A percentile compares a stretch with the other conserved stretches of the same genome.
These are phyloP conservation scores for Parazoanthus darwini DNA, from an alignment of 92 coral and sea anemone genomes.

Conservation along the genomic window DNA sequence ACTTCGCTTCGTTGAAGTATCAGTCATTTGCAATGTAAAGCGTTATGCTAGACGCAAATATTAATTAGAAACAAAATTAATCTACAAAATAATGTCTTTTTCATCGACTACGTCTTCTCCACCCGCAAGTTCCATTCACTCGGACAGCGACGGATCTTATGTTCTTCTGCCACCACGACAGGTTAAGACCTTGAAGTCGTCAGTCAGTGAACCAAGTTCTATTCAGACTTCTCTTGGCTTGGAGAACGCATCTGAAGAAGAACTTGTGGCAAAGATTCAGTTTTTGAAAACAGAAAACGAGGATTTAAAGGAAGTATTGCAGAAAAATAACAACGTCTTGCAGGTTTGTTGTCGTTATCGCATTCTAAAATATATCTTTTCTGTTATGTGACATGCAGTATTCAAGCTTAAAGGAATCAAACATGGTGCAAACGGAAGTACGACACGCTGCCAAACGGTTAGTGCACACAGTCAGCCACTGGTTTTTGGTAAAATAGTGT, in stretches of 20 bases:
- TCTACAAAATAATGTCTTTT: background rate
- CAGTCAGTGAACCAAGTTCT: background rate
- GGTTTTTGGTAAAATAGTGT: too few relatives aligned
- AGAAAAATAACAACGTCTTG: conserved; percentile 55
- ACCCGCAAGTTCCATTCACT: conserved; percentile 10
- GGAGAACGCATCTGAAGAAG: conserved; percentile 31
- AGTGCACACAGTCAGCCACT: background rate
- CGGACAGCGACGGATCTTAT: background rate
- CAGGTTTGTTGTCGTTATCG: conserved; percentile 51
- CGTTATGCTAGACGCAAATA: background rate
- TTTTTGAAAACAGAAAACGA: conserved; percentile 67
- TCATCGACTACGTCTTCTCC: conserved; percentile 13
- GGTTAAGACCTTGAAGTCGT: background rate
- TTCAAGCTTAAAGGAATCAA: conserved; percentile 15
- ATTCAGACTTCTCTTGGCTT: conserved; percentile 18
- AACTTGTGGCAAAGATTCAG: conserved; percentile 50
- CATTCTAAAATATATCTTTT: background rate
- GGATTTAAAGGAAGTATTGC: conserved; percentile 61
- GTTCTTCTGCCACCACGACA: background rate
- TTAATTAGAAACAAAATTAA: background rate
- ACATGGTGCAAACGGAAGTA: background rate
- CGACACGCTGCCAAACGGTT: conserved; percentile 30
- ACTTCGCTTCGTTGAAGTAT: background rate
- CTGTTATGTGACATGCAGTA: background rate
- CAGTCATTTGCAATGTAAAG: background rate